These are phyloP conservation scores for Serilophus lunatus DNA, from an alignment of 2,113 vertebrate genomes.

Conservation along the genomic window DNA sequence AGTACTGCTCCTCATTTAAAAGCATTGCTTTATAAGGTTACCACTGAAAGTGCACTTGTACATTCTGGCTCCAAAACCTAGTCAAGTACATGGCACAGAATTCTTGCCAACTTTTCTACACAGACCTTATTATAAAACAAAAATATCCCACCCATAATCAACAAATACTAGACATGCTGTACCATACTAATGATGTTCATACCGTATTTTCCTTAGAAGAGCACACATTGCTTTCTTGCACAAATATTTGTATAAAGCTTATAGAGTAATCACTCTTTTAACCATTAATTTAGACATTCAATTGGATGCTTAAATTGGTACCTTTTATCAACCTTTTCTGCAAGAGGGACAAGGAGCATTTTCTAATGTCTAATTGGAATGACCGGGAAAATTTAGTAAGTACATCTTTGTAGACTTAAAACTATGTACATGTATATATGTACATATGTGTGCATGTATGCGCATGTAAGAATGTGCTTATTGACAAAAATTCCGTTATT, in stretches of 20 bases:
- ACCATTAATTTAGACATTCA: not conserved
- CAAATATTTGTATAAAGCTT: not conserved
- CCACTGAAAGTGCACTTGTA: not conserved
- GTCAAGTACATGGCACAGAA: not conserved
- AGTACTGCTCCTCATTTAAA: not conserved
- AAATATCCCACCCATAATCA: constrained; percentile 21
- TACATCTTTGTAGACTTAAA: not conserved
- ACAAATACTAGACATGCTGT: constrained; percentile 8
- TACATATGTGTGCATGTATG: not conserved
- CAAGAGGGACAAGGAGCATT: not conserved
- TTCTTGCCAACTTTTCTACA: constrained; percentile 35
- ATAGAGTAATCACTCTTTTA: not conserved
- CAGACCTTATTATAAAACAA: constrained; percentile 34
- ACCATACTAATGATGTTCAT: not conserved
- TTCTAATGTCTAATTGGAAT: not conserved
- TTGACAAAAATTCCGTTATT: not conserved
- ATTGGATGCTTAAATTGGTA: not conserved
- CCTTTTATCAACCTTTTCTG: not conserved
- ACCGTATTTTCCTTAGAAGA: not conserved
- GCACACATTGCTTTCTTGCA: not conserved
- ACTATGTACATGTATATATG: too few species aligned
- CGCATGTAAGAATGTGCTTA: not conserved
- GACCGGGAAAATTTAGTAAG: not conserved
- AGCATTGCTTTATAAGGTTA: constrained; percentile 58
- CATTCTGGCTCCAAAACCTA: not conserved